phyloP scores from a whole-genome alignment of 1,140 invertebrate genomes.

The Pachypeltis micranthus region DNA sequence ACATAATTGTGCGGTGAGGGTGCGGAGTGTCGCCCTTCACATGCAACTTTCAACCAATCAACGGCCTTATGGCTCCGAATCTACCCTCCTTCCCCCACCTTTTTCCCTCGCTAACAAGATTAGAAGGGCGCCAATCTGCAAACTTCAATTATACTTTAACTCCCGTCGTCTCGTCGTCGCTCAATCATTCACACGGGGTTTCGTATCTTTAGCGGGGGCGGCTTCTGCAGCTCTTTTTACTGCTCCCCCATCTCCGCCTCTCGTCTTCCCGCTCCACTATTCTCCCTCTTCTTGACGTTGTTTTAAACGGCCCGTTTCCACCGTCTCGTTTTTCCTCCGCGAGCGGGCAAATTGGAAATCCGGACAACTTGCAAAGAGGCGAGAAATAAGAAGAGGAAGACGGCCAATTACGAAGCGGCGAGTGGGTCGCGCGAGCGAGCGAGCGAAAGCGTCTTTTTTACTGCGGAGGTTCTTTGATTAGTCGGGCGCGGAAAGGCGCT shows the following conservation, averaged over 20 bases:
- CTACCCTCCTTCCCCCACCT: not conserved
- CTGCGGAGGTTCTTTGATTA: too few relatives aligned
- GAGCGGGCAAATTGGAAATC: too few relatives aligned
- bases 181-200: not conserved
- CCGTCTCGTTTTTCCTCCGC: too few relatives aligned
- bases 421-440: too few relatives aligned
- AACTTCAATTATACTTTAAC: constrained; percentile 8
- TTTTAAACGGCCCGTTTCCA: too few relatives aligned
- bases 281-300: not conserved
- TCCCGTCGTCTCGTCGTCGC: not conserved
- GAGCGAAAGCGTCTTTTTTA: too few relatives aligned
- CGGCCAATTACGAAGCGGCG: too few relatives aligned
- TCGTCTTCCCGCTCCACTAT: not conserved
- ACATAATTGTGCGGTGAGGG: constrained; percentile 6
- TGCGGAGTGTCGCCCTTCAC: not conserved
- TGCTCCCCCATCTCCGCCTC: not conserved
- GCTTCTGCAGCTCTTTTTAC: not conserved
- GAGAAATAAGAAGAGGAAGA: too few relatives aligned
- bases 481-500: too few relatives aligned
- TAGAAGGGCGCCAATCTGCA: constrained; percentile 1
- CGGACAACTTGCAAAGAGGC: too few relatives aligned
- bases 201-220: not conserved
- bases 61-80: not conserved
- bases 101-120: constrained; percentile 9
- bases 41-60: constrained; percentile 7